These are phyloP conservation scores for Sphinx pinastri DNA, from an alignment of 2,888 invertebrate species.

Conservation along the genomic window DNA sequence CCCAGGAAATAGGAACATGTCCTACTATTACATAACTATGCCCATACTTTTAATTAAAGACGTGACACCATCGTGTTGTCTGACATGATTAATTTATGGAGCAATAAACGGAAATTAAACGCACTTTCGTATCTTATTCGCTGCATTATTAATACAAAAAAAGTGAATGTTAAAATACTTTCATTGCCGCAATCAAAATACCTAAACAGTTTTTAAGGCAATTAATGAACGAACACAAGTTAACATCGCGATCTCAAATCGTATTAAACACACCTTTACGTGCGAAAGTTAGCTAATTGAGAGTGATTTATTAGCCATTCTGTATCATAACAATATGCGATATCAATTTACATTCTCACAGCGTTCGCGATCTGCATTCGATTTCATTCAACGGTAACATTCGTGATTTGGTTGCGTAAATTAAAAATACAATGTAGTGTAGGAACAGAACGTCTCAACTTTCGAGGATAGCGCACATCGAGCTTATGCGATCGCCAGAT, in stretches of 20 bases:
- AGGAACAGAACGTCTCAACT: conserved; percentile 1
- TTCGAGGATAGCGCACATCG: neutral
- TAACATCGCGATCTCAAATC: conserved; percentile 1
- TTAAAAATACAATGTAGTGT: conserved; percentile 13
- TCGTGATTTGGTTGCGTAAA: conserved; percentile 16
- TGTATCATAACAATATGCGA: conserved; percentile 19
- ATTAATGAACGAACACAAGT: conserved; percentile 14
- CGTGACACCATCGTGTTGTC: neutral
- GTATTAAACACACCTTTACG: neutral
- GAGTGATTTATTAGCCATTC: conserved; percentile 19
- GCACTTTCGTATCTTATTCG: conserved; percentile 1
- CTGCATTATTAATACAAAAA: conserved; percentile 9
- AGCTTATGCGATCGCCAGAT: neutral
- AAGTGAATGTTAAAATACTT: conserved; percentile 9
- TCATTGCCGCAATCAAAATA: conserved; percentile 18
- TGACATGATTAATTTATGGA: conserved; percentile 1
- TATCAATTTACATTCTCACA: conserved; percentile 19
- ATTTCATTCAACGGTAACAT: conserved; percentile 20
- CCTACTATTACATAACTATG: neutral
- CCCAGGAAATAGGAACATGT: neutral
- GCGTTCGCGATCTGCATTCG: conserved; percentile 19
- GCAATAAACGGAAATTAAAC: conserved; percentile 10
- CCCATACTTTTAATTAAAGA: neutral
- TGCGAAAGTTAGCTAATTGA: conserved; percentile 18
- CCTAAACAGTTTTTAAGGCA: conserved; percentile 18